phyloP scores from a whole-genome alignment of 2,888 invertebrate species.

The Chydorus sphaericus region DNA sequence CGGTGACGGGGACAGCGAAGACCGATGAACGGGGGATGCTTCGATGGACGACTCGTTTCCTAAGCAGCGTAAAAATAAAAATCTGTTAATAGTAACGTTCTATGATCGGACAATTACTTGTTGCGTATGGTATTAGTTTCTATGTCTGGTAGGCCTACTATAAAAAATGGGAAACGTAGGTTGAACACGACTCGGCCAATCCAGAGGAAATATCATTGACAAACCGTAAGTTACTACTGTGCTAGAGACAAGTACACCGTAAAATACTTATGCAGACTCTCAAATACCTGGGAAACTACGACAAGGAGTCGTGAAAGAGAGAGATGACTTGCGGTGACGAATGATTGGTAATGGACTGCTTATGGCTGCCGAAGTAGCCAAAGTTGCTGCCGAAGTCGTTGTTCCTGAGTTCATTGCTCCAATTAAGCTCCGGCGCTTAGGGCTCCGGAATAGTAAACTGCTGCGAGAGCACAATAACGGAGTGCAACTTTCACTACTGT shows the following conservation, averaged over 20 bases:
- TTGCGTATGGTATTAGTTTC: no score
- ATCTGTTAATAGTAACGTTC: no score
- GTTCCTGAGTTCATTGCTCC: no score
- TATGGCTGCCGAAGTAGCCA: not conserved
- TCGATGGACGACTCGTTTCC: not conserved
- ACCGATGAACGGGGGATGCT: not conserved
- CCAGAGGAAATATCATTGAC: no score
- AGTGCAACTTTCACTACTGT: not conserved
- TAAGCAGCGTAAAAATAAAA: not conserved
- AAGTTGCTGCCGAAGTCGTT: not conserved
- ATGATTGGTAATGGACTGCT: constrained; percentile 8
- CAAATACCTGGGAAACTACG: constrained; percentile 9
- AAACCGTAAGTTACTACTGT: no score
- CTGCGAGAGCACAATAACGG: not conserved
- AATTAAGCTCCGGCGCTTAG: constrained; percentile 10
- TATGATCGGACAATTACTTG: no score
- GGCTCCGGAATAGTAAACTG: not conserved
- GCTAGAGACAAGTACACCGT: no score
- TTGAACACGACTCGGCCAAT: no score
- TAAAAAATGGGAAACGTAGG: no score
- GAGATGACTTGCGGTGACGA: constrained; percentile 5
- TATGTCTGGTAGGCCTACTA: no score
- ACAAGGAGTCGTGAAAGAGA: constrained; percentile 5
- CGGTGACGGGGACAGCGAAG: constrained; percentile 6
- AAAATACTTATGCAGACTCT: no score